Conservation (phyloP, 2,888 invertebrate genomes). For the Scelioninae gen. 1 region DNA sequence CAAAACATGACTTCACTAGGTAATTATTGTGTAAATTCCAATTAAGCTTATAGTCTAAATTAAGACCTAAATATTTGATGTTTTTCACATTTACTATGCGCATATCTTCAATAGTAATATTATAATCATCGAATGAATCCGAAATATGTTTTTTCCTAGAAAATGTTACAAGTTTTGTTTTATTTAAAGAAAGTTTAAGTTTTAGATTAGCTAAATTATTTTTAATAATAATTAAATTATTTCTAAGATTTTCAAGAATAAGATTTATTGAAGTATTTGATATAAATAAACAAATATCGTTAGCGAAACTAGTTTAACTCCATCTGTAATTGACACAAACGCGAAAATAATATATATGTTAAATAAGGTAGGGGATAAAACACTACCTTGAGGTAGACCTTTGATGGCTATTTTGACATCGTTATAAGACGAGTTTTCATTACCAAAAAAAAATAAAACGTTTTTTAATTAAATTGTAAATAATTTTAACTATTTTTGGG, state of each 20-base stretch:
- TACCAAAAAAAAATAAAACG: neutral
- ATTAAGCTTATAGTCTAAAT: conserved; percentile 17
- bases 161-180: conserved; percentile 33
- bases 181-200: conserved; percentile 14
- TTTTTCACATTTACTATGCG: neutral
- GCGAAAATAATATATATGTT: conserved; percentile 15
- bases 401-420: neutral
- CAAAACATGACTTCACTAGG: neutral
- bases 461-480: neutral
- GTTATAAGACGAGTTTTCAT: neutral
- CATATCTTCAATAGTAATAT: neutral
- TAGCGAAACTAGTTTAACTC: neutral
- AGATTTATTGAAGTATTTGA: neutral
- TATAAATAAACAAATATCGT: conserved; percentile 15
- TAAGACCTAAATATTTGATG: conserved; percentile 28
- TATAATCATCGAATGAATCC: too few species aligned
- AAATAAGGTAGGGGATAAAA: conserved; percentile 28
- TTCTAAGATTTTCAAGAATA: neutral
- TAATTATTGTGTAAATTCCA: neutral
- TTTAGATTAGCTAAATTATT: neutral
- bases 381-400: conserved; percentile 10
- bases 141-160: neutral
- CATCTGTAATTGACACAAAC: neutral
- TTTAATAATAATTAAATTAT: neutral
- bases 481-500: conserved; percentile 3